phyloP scores from a whole-genome alignment of 2,888 invertebrate genomes.

The Campoletis raptor region DNA sequence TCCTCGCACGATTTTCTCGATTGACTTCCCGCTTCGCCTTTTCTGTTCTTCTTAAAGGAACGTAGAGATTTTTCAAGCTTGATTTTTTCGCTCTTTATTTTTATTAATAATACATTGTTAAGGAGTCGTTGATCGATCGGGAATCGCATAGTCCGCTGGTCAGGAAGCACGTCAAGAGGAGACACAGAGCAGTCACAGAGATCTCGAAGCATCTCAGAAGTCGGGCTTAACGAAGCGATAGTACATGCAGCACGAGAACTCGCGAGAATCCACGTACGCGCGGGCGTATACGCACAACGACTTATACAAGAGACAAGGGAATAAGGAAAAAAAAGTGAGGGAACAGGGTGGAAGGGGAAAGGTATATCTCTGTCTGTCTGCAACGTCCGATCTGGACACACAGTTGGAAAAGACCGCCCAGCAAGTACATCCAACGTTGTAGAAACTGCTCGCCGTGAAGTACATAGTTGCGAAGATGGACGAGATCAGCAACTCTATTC shows the following conservation, averaged over 20 bases:
- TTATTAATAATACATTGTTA: conserved; percentile 65
- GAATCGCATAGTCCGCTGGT: conserved; percentile 50
- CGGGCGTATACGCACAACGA: conserved; percentile 49
- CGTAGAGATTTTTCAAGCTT: conserved; percentile 21
- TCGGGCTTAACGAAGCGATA: conserved; percentile 65
- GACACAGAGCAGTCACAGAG: conserved; percentile 16
- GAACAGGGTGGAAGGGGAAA: conserved; percentile 3
- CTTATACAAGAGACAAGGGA: conserved; percentile 36
- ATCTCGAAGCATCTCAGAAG: conserved; percentile 54
- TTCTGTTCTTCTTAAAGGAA: not conserved
- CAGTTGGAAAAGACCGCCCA: conserved; percentile 65
- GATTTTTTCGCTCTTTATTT: conserved; percentile 14
- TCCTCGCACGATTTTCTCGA: not conserved
- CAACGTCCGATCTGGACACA: conserved; percentile 61
- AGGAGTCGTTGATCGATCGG: conserved; percentile 67
- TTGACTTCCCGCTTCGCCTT: conserved; percentile 37
- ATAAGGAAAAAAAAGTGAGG: not conserved
- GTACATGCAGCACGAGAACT: conserved; percentile 61
- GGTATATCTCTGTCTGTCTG: conserved; percentile 64
- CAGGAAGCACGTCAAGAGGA: conserved; percentile 43
- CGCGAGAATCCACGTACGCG: conserved; percentile 60
- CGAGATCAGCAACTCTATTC: conserved; percentile 18
- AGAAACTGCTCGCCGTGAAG: conserved; percentile 64
- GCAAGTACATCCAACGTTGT: conserved; percentile 62
- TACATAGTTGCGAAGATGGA: conserved; percentile 45